Evolutionary conservation across 2,888 invertebrate genomes (phyloP).

Genomic region (Gandaritis pyraliata): DNA sequence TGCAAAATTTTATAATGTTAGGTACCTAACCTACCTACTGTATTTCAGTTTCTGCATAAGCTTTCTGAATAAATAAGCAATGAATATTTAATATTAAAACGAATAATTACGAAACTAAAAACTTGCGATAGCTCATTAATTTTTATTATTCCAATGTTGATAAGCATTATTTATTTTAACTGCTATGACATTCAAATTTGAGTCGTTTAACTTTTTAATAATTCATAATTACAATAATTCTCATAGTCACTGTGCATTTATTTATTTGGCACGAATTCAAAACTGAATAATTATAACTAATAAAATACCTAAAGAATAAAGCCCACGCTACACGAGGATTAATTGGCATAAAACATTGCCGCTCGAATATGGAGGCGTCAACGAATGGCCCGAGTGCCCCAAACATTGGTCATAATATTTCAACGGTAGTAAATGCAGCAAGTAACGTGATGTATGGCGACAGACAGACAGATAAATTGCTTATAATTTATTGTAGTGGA

Average conservation of each 20-base stretch:
- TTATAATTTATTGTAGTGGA: slow-evolving; percentile 80
- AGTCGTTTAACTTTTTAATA: slow-evolving; percentile 21
- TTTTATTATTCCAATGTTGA: slow-evolving; percentile 37
- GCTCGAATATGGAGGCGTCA: slow-evolving; percentile 49
- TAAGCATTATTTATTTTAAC: slow-evolving; percentile 25
- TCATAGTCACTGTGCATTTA: slow-evolving; percentile 23
- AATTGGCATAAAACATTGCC: slow-evolving; percentile 34
- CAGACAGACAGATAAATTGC: slow-evolving; percentile 82
- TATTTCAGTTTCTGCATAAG: too few relatives aligned
- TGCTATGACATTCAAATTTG: slow-evolving; percentile 29
- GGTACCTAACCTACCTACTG: too few relatives aligned
- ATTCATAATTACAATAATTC: slow-evolving; percentile 23
- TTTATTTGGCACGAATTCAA: slow-evolving; percentile 23
- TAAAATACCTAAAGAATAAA: slow-evolving; percentile 27
- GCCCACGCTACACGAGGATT: slow-evolving; percentile 23
- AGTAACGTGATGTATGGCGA: slow-evolving; percentile 76
- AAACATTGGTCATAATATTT: slow-evolving; percentile 74
- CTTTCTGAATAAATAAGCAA: too few relatives aligned
- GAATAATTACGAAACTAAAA: slow-evolving; percentile 16
- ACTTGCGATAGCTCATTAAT: slow-evolving; percentile 38
- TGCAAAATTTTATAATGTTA: too few relatives aligned
- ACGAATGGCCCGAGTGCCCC: slow-evolving; percentile 57
- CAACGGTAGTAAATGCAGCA: slow-evolving; percentile 72
- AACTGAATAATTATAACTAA: slow-evolving; percentile 12
- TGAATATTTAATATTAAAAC: neutral